These are phyloP conservation scores for Hydrolagus colliei DNA, from an alignment of 2,797 vertebrate genomes.

Conservation along the genomic window DNA sequence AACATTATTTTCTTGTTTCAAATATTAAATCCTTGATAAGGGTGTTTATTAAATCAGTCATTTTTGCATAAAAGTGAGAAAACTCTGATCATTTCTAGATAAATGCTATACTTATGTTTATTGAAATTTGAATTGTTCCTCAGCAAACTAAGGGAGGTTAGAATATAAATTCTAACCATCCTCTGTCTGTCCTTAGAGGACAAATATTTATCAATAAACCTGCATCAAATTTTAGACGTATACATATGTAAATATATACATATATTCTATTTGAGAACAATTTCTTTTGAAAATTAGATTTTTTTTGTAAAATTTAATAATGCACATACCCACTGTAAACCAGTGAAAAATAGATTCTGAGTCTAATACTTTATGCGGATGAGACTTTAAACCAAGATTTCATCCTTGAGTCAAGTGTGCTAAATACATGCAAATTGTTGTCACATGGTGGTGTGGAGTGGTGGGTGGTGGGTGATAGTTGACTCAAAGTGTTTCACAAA, in stretches of 20 bases:
- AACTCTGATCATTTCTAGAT: background rate
- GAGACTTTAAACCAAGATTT: too few relatives aligned
- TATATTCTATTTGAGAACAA: background rate
- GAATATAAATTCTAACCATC: slow-evolving; percentile 1
- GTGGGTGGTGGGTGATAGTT: too few relatives aligned
- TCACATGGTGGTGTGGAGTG: too few relatives aligned
- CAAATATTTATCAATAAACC: background rate
- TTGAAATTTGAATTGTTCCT: background rate
- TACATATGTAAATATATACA: too few relatives aligned
- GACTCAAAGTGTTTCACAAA: too few relatives aligned
- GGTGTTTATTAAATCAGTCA: background rate
- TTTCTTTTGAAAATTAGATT: background rate
- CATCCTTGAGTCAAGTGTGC: too few relatives aligned
- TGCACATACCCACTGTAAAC: too few relatives aligned
- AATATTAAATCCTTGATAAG: background rate
- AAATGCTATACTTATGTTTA: background rate
- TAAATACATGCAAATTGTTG: too few relatives aligned
- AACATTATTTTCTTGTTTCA: background rate
- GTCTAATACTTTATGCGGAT: too few relatives aligned
- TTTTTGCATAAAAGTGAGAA: background rate
- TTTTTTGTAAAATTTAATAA: background rate
- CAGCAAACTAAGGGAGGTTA: background rate
- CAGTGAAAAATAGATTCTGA: too few relatives aligned
- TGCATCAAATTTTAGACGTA: background rate
- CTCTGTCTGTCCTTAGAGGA: background rate